Evolutionary conservation across 92 coral and sea anemone genomes (phyloP).

Genomic region (Scolanthus callimorphus): DNA sequence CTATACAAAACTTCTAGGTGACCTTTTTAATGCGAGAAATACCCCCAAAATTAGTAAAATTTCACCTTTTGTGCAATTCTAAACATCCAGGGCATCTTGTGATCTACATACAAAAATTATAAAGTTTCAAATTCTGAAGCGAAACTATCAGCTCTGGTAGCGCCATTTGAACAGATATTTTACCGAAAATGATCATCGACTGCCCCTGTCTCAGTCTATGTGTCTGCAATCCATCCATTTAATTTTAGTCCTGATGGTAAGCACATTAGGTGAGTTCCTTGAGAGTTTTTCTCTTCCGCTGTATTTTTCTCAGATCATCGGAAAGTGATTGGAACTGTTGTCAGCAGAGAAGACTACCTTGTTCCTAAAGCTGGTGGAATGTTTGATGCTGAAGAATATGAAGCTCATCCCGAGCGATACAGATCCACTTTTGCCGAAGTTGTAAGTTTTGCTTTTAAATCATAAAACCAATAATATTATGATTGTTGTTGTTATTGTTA

Average conservation of each 20-base stretch:
- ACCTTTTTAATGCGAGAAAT: too few species aligned
- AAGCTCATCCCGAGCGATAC: constrained; percentile 93
- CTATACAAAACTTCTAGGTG: too few species aligned
- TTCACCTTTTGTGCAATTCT: too few species aligned
- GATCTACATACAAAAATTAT: too few species aligned
- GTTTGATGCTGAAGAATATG: constrained; percentile 92
- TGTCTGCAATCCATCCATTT: not conserved
- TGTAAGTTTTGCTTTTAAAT: constrained; percentile 29
- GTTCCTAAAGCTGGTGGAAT: constrained; percentile 93
- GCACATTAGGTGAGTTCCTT: not conserved
- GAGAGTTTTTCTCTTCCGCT: not conserved
- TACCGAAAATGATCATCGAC: too few species aligned
- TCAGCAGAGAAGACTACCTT: constrained; percentile 90
- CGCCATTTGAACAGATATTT: too few species aligned
- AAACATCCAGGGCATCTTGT: too few species aligned
- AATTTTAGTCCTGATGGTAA: not conserved
- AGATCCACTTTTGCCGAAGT: constrained; percentile 94
- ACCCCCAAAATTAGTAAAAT: too few species aligned
- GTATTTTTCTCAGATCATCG: constrained; percentile 63
- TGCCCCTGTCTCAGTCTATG: too few species aligned
- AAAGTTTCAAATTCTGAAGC: too few species aligned
- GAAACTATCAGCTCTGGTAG: too few species aligned
- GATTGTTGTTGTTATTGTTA: constrained; percentile 9
- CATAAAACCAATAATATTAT: constrained; percentile 47
- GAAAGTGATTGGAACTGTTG: constrained; percentile 93